A percentile compares a stretch with the other conserved stretches of the same genome.
Conservation (phyloP, 2,888 invertebrate genomes). For the Hecatera dysodea region DNA sequence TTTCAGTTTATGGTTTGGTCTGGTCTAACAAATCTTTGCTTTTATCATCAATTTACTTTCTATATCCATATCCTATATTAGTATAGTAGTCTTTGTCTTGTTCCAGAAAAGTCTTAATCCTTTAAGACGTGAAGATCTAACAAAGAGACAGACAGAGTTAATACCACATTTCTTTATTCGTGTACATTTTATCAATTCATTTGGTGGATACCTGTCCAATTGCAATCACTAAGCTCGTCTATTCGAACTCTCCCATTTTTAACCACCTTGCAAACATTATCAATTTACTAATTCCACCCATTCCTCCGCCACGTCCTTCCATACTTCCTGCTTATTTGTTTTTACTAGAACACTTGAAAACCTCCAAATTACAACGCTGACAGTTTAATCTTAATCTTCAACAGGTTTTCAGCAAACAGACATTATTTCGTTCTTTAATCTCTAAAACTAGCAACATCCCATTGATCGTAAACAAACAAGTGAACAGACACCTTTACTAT, state of each 20-base stretch:
- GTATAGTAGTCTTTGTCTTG: no score
- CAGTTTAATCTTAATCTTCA: slow-evolving; percentile 23
- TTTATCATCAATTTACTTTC: no score
- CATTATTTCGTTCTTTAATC: slow-evolving; percentile 22
- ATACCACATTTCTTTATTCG: no score
- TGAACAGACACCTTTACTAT: slow-evolving; percentile 19
- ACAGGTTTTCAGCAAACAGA: slow-evolving; percentile 26
- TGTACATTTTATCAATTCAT: background rate
- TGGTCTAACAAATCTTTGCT: background rate
- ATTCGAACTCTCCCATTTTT: background rate
- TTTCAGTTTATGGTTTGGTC: no score
- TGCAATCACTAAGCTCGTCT: background rate
- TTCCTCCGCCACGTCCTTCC: background rate
- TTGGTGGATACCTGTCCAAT: no score
- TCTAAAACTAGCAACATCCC: slow-evolving; percentile 2
- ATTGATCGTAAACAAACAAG: slow-evolving; percentile 39
- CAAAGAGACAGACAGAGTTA: no score
- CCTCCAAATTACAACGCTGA: slow-evolving; percentile 16
- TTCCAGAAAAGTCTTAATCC: no score
- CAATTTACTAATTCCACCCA: background rate
- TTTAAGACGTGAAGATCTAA: no score
- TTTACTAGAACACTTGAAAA: background rate
- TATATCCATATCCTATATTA: no score
- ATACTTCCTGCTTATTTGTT: background rate
- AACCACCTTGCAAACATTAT: background rate